These are phyloP conservation scores for Aphrophora alni DNA, from an alignment of 2,888 invertebrate genomes.

Conservation along the genomic window DNA sequence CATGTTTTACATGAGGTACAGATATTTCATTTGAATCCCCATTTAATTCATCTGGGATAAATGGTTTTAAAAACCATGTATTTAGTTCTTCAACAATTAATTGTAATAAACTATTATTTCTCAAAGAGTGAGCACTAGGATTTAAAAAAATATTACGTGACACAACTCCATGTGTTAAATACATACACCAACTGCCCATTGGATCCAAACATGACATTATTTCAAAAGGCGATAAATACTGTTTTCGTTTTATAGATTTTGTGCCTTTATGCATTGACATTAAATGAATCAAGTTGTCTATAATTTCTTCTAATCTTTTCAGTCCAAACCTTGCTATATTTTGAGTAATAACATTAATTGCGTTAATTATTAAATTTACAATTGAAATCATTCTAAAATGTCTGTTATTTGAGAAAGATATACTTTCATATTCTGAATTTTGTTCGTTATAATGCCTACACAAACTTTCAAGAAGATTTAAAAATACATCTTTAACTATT, in stretches of 20 bases:
- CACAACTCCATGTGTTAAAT: constrained; percentile 18
- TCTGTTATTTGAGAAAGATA: neutral
- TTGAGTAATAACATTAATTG: constrained; percentile 27
- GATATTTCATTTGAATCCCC: constrained; percentile 2
- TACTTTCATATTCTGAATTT: constrained; percentile 21
- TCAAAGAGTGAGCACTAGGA: neutral
- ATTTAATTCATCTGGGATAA: constrained; percentile 7
- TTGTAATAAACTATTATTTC: constrained; percentile 22
- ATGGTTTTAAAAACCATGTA: constrained; percentile 30
- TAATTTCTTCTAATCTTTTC: constrained; percentile 32
- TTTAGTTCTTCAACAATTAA: constrained; percentile 27
- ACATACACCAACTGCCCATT: constrained; percentile 23
- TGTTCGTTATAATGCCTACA: constrained; percentile 31
- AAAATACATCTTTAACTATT: constrained; percentile 29
- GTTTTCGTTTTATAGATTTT: constrained; percentile 12
- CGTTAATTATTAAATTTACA: constrained; percentile 15
- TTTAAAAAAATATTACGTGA: neutral
- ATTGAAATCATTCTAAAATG: constrained; percentile 28
- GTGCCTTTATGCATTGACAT: constrained; percentile 16
- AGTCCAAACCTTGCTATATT: constrained; percentile 34
- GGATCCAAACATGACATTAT: constrained; percentile 35
- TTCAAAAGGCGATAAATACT: constrained; percentile 18
- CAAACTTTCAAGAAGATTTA: constrained; percentile 36
- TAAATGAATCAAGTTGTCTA: constrained; percentile 34
- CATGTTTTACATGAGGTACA: neutral